A percentile compares a stretch with the other conserved stretches of the same genome.
Conservation (phyloP, 2,797 vertebrate genomes). For the Rhabdomys pumilio region DNA sequence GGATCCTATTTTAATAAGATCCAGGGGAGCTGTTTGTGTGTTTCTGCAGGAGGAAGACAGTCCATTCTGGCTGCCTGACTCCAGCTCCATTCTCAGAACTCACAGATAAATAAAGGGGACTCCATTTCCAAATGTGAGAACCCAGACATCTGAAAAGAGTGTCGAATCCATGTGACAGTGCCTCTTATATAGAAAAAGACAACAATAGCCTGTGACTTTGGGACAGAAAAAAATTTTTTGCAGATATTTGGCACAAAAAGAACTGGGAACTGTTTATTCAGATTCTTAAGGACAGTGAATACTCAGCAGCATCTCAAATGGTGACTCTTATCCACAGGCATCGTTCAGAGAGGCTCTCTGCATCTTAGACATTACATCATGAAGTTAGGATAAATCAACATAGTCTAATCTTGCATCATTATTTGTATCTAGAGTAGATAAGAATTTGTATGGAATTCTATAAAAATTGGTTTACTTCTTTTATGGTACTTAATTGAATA, state of each 20-base stretch:
- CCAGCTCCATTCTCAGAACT: not conserved
- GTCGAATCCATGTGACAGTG: not conserved
- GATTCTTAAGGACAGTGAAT: not conserved
- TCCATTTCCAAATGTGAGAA: constrained; percentile 29
- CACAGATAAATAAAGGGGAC: not conserved
- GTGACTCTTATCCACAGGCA: not conserved
- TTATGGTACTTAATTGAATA: not conserved
- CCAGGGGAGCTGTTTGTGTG: too few species aligned
- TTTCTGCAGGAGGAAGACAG: too few species aligned
- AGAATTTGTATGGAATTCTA: not conserved
- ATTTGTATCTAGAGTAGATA: constrained; percentile 26
- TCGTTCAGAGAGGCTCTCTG: not conserved
- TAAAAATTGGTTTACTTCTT: not conserved
- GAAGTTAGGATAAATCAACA: not conserved
- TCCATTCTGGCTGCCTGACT: not conserved
- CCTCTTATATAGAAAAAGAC: too few species aligned
- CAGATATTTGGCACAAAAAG: constrained; percentile 39
- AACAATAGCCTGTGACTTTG: not conserved
- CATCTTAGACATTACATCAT: not conserved
- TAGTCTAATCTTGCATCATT: not conserved
- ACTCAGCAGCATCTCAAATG: not conserved
- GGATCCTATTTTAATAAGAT: too few species aligned
- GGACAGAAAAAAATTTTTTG: constrained; percentile 9
- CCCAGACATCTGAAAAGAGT: not conserved
- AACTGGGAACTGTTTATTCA: not conserved